Conservation (phyloP, 2,888 invertebrate genomes). For the Oxyscelio sp. region DNA sequence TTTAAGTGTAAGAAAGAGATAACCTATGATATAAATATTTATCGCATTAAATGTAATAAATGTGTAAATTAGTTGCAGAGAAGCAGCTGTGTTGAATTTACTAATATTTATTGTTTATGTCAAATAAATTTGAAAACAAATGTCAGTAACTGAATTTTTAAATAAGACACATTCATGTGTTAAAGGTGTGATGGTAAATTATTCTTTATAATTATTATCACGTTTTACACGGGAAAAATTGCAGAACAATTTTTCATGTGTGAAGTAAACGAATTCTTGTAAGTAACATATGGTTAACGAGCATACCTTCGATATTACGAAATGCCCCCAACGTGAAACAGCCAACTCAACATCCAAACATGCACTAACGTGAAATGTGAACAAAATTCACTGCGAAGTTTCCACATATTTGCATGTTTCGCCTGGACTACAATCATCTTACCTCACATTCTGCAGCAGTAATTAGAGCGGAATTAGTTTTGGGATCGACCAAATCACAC, state of each 20-base stretch:
- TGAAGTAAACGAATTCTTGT: slow-evolving; percentile 28
- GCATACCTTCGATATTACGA: slow-evolving; percentile 18
- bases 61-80: not conserved
- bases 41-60: slow-evolving; percentile 4
- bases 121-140: not conserved
- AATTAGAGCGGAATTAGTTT: too few species aligned
- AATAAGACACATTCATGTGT: not conserved
- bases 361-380: too few species aligned
- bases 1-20: slow-evolving; percentile 3
- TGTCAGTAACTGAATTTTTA: not conserved
- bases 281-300: slow-evolving; percentile 51
- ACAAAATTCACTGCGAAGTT: too few species aligned
- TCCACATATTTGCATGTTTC: too few species aligned
- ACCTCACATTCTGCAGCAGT: too few species aligned
- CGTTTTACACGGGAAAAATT: not conserved
- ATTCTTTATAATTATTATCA: not conserved
- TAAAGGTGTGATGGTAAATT: not conserved
- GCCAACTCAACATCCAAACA: too few species aligned
- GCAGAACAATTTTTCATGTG: slow-evolving; percentile 16
- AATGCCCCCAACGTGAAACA: too few species aligned
- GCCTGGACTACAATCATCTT: too few species aligned
- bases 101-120: not conserved
- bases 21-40: slow-evolving; percentile 30
- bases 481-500: too few species aligned
- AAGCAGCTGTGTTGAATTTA: not conserved